A percentile compares a stretch with the other conserved stretches of the same genome.
phyloP scores from a whole-genome alignment of 2,888 invertebrate species.

The Drosophila gaucha region DNA sequence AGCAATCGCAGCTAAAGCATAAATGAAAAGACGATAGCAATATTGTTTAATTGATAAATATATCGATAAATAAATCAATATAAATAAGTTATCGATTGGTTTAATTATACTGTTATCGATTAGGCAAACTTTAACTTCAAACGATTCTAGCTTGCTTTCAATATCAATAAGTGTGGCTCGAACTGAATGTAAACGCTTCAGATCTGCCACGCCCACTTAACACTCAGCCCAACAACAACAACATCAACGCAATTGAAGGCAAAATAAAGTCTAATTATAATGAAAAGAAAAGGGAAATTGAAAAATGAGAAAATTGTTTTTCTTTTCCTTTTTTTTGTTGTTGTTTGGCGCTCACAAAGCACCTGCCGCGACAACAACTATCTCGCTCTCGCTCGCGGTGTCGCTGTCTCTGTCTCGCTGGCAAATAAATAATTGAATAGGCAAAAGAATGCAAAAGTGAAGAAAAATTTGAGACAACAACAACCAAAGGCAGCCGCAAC shows the following conservation, averaged over 20 bases:
- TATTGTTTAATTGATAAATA: neutral
- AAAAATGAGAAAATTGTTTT: slow-evolving; percentile 60
- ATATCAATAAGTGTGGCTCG: neutral
- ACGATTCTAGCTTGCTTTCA: neutral
- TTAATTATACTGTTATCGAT: slow-evolving; percentile 5
- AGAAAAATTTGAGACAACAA: slow-evolving; percentile 30
- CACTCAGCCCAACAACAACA: slow-evolving; percentile 25
- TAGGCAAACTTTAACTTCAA: neutral
- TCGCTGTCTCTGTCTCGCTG: neutral
- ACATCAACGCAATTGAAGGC: slow-evolving; percentile 32
- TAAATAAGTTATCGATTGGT: neutral
- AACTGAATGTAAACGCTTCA: neutral
- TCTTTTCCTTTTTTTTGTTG: slow-evolving; percentile 11
- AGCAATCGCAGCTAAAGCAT: neutral
- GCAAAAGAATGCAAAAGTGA: slow-evolving; percentile 55
- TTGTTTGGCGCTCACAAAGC: slow-evolving; percentile 23
- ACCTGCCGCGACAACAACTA: slow-evolving; percentile 27
- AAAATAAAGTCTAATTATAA: slow-evolving; percentile 66
- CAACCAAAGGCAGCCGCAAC: slow-evolving; percentile 25
- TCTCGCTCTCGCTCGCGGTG: neutral
- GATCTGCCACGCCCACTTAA: slow-evolving; percentile 8
- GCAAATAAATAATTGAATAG: slow-evolving; percentile 70
- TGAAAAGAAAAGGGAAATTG: slow-evolving; percentile 31
- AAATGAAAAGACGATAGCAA: neutral
- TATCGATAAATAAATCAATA: neutral